Conservation (phyloP, 2,113 vertebrate species). For the Campylorhamphus procurvoides region DNA sequence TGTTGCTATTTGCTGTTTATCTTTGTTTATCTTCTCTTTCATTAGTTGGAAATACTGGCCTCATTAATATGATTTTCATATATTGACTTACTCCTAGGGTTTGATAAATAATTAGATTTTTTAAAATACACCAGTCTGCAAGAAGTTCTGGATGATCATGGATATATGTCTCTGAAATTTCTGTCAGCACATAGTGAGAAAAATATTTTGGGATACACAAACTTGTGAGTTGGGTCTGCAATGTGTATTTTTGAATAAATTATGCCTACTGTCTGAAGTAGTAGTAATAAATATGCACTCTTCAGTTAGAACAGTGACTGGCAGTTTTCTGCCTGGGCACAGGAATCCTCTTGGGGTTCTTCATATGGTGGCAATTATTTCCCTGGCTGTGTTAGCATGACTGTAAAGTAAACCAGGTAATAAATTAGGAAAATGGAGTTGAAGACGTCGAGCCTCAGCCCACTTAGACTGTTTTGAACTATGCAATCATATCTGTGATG, state of each 20-base stretch:
- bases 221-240: background rate
- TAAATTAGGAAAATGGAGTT: constrained; percentile 27
- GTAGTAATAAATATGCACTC: background rate
- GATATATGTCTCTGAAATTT: background rate
- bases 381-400: background rate
- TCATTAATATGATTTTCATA: background rate
- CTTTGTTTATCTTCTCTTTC: background rate
- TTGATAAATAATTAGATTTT: background rate
- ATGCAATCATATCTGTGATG: background rate
- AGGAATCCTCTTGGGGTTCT: constrained; percentile 23
- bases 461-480: background rate
- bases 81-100: background rate
- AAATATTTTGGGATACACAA: background rate
- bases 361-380: constrained; percentile 54
- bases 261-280: background rate
- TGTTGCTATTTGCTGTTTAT: background rate
- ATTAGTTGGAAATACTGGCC: background rate
- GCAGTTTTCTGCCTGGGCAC: constrained; percentile 17
- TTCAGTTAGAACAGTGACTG: constrained; percentile 18
- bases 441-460: background rate
- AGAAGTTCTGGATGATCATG: background rate
- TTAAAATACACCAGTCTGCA: background rate
- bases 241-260: background rate
- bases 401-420: constrained; percentile 37
- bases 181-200: background rate